Percentiles rank a stretch among this genome's conserved stretches.
These are phyloP conservation scores for Thymelicus acteon DNA, from an alignment of 2,888 invertebrate genomes.

Conservation along the genomic window DNA sequence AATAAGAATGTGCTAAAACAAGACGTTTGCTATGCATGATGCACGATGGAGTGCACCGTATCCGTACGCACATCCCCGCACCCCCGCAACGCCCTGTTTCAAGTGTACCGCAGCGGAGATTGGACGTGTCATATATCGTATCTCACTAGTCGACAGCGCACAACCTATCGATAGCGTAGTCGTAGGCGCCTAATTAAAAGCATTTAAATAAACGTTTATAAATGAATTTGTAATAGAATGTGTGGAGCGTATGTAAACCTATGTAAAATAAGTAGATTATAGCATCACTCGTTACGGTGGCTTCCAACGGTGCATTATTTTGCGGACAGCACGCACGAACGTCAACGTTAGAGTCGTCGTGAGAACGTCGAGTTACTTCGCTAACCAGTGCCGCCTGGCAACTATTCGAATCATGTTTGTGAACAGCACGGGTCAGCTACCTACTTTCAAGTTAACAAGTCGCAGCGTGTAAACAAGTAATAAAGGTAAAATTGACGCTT, in stretches of 20 bases:
- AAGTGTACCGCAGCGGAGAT: background rate
- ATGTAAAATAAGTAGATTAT: constrained; percentile 34
- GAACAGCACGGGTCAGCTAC: no score
- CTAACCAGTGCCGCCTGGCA: no score
- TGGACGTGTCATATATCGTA: background rate
- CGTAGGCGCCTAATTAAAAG: constrained; percentile 37
- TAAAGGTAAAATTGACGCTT: no score
- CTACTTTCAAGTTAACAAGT: no score
- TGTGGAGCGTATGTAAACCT: constrained; percentile 37
- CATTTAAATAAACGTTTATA: constrained; percentile 40
- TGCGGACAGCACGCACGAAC: background rate
- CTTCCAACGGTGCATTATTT: constrained; percentile 13
- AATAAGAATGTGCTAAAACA: constrained; percentile 1
- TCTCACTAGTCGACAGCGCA: background rate
- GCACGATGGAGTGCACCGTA: background rate
- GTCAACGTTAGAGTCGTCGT: no score
- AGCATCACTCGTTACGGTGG: constrained; percentile 26
- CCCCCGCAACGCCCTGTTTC: background rate
- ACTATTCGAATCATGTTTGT: no score
- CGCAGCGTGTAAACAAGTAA: no score
- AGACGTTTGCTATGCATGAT: constrained; percentile 22
- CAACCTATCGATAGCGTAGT: constrained; percentile 22
- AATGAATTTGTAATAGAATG: constrained; percentile 36
- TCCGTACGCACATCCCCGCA: constrained; percentile 10
- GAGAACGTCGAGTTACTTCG: no score